Evolutionary conservation across 2,888 invertebrate species (phyloP), one percentile per base, ranked within the genome.

Genomic region (Brachylomia viminalis): DNA sequence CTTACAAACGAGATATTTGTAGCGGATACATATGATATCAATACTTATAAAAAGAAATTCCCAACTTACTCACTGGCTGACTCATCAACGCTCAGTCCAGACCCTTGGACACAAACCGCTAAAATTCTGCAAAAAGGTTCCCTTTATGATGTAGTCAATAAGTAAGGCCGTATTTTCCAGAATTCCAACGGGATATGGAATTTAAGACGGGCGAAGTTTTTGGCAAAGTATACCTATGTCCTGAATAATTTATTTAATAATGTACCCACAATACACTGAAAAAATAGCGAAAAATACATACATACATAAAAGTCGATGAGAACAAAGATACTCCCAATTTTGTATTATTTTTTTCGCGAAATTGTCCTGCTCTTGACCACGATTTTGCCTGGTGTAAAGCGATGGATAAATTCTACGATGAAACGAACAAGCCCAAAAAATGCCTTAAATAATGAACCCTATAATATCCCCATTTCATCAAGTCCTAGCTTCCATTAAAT

Each of bases 401-500:
- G 11, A 61, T 23, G 59, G 33, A 61, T 61, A 6, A 23, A 33
- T 13, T 61, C 30, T 59, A 59, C 6, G 33, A 61, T 33, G 13
- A 33, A 13, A 61, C 3, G 17, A 38, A 23, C 23, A 23, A 61
- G 15, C 15, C 4, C 15, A 61, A 0, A 23, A 38, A 13, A 23
- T 33, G 59, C 23, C 33, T 5, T 27, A 56, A 54, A 61, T 61
- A 23, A 23, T 33, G 33, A 61, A 61, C 2, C 23, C 23, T 3
- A 38, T 62, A 30, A 59, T 23, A 61, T 7, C 15, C 4, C 33
- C 6, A 72, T 66, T 38, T 56, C 59, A 20, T 30, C 30, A 54
- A 61, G 38, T 38, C 27, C 13, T 42, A 65, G 30, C 42, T 58
- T 30, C 11, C 30, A 47, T 72, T 20, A 59, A 79, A 80, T 59